A percentile compares a stretch with the other conserved stretches of the same genome.
Conservation (phyloP, 2,888 invertebrate genomes). For the Platycheirus rosarum region DNA sequence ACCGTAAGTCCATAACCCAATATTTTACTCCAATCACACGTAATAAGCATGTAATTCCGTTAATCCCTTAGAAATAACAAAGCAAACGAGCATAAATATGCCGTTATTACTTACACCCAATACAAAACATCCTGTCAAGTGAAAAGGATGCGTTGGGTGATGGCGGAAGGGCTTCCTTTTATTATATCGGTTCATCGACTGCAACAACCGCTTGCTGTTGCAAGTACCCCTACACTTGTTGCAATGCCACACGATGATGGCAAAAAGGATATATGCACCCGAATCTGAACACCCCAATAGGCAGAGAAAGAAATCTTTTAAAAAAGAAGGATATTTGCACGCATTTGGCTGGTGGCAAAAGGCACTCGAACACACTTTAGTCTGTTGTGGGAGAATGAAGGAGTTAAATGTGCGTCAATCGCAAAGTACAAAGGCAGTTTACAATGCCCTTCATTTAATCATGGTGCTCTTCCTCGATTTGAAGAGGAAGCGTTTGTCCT, state of each 20-base stretch:
- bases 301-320: slow-evolving; percentile 14
- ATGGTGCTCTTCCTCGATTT: slow-evolving; percentile 69
- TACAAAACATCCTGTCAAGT: slow-evolving; percentile 27
- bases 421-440: slow-evolving; percentile 73
- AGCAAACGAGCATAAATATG: slow-evolving; percentile 13
- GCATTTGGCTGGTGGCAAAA: slow-evolving; percentile 61
- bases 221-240: slow-evolving; percentile 71
- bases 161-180: slow-evolving; percentile 4
- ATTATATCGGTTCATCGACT: slow-evolving; percentile 61
- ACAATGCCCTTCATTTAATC: slow-evolving; percentile 74
- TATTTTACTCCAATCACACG: slow-evolving; percentile 32
- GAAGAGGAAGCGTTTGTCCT: slow-evolving; percentile 72
- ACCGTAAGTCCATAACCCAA: slow-evolving; percentile 54
- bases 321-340: slow-evolving; percentile 60
- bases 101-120: neutral
- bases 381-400: slow-evolving; percentile 63
- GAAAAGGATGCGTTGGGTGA: slow-evolving; percentile 7
- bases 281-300: neutral
- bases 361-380: slow-evolving; percentile 69
- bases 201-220: neutral
- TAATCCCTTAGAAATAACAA: slow-evolving; percentile 49
- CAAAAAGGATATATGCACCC: slow-evolving; percentile 22
- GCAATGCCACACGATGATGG: slow-evolving; percentile 46
- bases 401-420: slow-evolving; percentile 72
- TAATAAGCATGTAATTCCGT: slow-evolving; percentile 52